Conservation (phyloP, 2,113 vertebrate species). For the Thamnaconus septentrionalis region DNA sequence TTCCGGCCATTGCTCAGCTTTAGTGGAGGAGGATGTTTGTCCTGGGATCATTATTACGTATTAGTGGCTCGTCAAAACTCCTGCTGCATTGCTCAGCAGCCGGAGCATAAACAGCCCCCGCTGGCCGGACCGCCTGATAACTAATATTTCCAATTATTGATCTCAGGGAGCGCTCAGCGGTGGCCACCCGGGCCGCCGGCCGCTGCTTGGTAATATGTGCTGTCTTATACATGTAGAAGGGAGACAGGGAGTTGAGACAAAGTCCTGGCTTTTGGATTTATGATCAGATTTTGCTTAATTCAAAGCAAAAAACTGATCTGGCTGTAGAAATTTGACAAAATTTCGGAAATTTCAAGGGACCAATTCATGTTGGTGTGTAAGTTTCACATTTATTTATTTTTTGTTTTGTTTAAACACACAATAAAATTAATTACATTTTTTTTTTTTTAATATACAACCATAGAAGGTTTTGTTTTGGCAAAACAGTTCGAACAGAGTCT, state of each 20-base stretch:
- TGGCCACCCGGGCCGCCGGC: constrained; percentile 67
- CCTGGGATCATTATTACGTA: constrained; percentile 75
- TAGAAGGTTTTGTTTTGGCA: too few species aligned
- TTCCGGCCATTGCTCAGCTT: constrained; percentile 65
- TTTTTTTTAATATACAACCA: too few species aligned
- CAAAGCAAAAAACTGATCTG: too few species aligned
- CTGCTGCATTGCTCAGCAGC: constrained; percentile 68
- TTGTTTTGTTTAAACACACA: too few species aligned
- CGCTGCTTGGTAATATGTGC: constrained; percentile 71
- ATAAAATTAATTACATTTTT: too few species aligned
- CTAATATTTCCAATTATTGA: constrained; percentile 85
- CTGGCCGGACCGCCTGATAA: constrained; percentile 73
- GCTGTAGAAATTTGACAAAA: too few species aligned
- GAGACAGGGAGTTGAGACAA: background rate
- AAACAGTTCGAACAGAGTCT: too few species aligned
- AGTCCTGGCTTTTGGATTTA: too few species aligned
- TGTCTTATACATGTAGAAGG: constrained; percentile 27
- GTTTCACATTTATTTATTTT: too few species aligned
- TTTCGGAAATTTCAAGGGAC: too few species aligned
- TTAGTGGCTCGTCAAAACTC: constrained; percentile 74
- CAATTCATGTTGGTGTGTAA: too few species aligned
- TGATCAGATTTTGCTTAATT: too few species aligned
- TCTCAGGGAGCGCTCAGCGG: constrained; percentile 74
- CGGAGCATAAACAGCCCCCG: constrained; percentile 74
- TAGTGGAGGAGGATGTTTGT: constrained; percentile 75